A percentile compares a stretch with the other conserved stretches of the same genome.
Evolutionary conservation across 1,140 invertebrate genomes (phyloP).

Genomic region (Papilio xuthus): DNA sequence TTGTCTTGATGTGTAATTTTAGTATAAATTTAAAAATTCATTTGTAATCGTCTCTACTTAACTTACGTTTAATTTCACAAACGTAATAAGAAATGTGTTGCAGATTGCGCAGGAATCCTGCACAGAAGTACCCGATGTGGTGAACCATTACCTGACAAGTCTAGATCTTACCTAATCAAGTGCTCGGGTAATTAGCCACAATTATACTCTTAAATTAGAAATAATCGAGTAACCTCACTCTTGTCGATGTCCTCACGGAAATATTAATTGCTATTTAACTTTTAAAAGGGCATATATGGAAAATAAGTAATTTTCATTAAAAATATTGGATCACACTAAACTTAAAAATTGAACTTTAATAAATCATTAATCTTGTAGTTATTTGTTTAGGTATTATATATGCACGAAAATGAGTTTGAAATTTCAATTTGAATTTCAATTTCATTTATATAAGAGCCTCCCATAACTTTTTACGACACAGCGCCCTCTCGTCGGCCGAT

Average conservation of each 20-base stretch:
- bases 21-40: no score
- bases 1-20: no score
- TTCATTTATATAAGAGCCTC: constrained; percentile 48
- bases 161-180: constrained; percentile 5
- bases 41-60: no score
- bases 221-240: background rate
- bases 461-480: constrained; percentile 61
- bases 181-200: background rate
- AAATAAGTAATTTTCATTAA: background rate
- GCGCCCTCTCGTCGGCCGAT: constrained; percentile 47
- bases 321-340: background rate
- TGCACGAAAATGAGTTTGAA: constrained; percentile 26
- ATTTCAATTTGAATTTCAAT: constrained; percentile 51
- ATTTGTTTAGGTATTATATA: background rate
- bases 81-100: background rate
- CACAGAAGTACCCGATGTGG: constrained; percentile 8
- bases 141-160: constrained; percentile 4
- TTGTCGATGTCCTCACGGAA: no score
- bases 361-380: background rate
- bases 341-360: no score
- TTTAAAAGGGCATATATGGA: background rate
- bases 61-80: background rate
- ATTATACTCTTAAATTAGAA: constrained; percentile 14
- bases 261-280: background rate
- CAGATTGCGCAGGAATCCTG: constrained; percentile 25